Percentiles rank a stretch among this genome's conserved stretches.
Conservation (phyloP, 1,140 invertebrate genomes). For the Charaxes varanes region DNA sequence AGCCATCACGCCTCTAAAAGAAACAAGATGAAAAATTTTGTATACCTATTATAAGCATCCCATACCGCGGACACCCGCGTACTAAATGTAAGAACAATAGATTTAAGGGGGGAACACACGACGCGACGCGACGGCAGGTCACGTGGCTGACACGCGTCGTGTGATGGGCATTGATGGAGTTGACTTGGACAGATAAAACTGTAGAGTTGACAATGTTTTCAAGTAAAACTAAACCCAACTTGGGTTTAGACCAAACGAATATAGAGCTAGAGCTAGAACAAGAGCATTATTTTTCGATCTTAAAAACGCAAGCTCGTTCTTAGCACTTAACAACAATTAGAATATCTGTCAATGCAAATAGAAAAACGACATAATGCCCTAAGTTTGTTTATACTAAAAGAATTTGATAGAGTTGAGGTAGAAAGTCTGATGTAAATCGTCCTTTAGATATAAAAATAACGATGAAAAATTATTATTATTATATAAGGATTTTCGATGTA, state of each 20-base stretch:
- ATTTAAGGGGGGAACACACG: slow-evolving; percentile 21
- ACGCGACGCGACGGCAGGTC: slow-evolving; percentile 19
- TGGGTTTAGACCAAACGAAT: too few relatives aligned
- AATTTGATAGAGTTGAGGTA: too few relatives aligned
- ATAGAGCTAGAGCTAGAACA: too few relatives aligned
- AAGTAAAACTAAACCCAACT: not conserved
- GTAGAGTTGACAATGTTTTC: slow-evolving; percentile 19
- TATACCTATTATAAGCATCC: slow-evolving; percentile 6
- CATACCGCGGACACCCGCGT: slow-evolving; percentile 20
- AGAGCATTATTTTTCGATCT: too few relatives aligned
- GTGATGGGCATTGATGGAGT: slow-evolving; percentile 43
- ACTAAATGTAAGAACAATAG: slow-evolving; percentile 33
- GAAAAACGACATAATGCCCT: too few relatives aligned
- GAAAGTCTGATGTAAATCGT: too few relatives aligned
- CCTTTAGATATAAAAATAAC: too few relatives aligned
- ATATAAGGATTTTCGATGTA: too few relatives aligned
- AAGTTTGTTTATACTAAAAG: too few relatives aligned
- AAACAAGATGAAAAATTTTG: not conserved
- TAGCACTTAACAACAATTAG: not conserved
- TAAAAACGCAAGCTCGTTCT: too few relatives aligned
- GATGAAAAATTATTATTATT: too few relatives aligned
- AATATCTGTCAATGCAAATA: not conserved
- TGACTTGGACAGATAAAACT: slow-evolving; percentile 8
- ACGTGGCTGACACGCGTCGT: slow-evolving; percentile 44
- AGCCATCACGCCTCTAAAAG: too few relatives aligned